Percentiles rank a stretch among this genome's conserved stretches.
phyloP scores from a whole-genome alignment of 2,113 vertebrate genomes.

The Egretta garzetta region DNA sequence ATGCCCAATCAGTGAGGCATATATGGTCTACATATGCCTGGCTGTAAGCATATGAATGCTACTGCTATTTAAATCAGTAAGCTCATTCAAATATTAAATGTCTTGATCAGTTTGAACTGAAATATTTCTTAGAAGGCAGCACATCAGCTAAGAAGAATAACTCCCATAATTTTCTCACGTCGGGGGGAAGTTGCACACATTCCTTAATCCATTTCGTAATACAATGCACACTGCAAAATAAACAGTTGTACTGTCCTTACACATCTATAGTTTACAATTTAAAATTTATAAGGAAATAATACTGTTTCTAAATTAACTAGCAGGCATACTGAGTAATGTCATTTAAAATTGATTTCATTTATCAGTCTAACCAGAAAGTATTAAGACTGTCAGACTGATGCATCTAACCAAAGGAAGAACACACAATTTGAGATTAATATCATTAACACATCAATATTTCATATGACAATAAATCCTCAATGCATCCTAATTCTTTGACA shows the following conservation, averaged over 20 bases:
- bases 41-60: background rate
- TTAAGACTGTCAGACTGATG: constrained; percentile 65
- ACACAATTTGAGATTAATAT: constrained; percentile 47
- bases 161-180: background rate
- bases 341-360: constrained; percentile 64
- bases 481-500: constrained; percentile 56
- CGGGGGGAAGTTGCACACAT: background rate
- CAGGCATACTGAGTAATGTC: constrained; percentile 25
- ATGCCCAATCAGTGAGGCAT: fast-evolving
- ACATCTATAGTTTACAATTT: background rate
- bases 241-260: background rate
- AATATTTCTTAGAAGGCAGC: background rate
- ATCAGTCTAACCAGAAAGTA: constrained; percentile 54
- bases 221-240: background rate
- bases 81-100: background rate
- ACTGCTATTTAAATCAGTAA: background rate
- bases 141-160: background rate
- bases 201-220: background rate
- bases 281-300: constrained; percentile 24
- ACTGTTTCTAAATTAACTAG: constrained; percentile 55
- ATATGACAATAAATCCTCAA: constrained; percentile 62
- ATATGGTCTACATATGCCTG: background rate
- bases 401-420: constrained; percentile 61
- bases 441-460: constrained; percentile 52
- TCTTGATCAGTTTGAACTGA: background rate